Percentiles rank a stretch among this genome's conserved stretches.
These are phyloP conservation scores for Sialis lutaria DNA, from an alignment of 2,888 invertebrate species.

Conservation along the genomic window DNA sequence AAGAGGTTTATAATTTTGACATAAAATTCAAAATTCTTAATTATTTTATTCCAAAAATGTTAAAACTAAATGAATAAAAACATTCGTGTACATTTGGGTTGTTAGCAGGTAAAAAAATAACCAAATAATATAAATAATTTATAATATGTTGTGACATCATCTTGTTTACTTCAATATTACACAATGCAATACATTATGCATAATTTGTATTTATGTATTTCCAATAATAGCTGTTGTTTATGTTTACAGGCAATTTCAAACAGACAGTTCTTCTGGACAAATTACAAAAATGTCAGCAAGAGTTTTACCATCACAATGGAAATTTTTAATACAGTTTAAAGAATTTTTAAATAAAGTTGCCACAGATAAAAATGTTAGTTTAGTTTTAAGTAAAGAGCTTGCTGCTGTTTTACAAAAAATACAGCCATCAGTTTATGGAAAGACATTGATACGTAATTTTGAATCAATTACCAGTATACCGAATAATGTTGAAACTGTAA, in stretches of 20 bases:
- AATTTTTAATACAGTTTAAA: slow-evolving; percentile 27
- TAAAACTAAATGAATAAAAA: no score
- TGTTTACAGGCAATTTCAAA: slow-evolving; percentile 14
- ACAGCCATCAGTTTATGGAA: slow-evolving; percentile 22
- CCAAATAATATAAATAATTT: no score
- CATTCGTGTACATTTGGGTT: no score
- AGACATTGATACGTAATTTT: slow-evolving; percentile 17
- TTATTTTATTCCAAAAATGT: no score
- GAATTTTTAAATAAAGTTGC: slow-evolving; percentile 27
- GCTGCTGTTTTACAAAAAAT: slow-evolving; percentile 29
- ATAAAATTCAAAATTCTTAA: no score
- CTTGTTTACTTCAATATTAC: no score
- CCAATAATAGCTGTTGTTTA: not conserved
- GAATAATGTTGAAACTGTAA: slow-evolving; percentile 2
- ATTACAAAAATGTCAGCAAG: slow-evolving; percentile 21
- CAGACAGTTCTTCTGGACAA: slow-evolving; percentile 13
- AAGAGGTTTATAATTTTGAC: no score
- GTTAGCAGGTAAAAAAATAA: no score
- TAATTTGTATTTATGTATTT: no score
- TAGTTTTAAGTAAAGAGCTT: slow-evolving; percentile 31
- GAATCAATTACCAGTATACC: slow-evolving; percentile 12
- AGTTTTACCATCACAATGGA: slow-evolving; percentile 25
- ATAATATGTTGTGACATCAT: no score
- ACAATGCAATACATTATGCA: no score
- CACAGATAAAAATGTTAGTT: slow-evolving; percentile 25